Conservation (phyloP, 2,888 invertebrate species). For the Dichetophora obliterata region DNA sequence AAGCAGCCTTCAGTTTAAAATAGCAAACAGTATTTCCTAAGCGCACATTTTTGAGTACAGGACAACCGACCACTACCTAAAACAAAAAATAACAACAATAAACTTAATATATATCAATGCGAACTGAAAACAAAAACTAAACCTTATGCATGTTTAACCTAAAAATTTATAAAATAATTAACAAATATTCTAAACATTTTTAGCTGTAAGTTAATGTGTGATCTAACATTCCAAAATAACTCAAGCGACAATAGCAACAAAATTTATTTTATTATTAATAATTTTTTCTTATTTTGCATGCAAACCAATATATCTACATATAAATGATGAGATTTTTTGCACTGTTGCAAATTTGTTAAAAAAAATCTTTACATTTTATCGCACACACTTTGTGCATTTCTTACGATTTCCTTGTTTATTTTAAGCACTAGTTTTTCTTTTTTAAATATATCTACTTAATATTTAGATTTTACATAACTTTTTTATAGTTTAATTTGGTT, state of each 20-base stretch:
- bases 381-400: neutral
- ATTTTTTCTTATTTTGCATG: neutral
- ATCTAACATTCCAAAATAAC: conserved; percentile 31
- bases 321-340: neutral
- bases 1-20: neutral
- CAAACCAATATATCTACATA: neutral
- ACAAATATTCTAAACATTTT: conserved; percentile 9
- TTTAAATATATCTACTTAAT: neutral
- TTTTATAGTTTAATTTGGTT: neutral
- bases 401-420: neutral
- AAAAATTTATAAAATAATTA: neutral
- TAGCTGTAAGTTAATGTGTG: conserved; percentile 9
- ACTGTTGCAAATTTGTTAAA: too few relatives aligned
- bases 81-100: neutral
- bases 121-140: conserved; percentile 13
- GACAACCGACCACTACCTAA: conserved; percentile 15
- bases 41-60: conserved; percentile 33
- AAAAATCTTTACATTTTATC: too few relatives aligned
- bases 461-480: too few relatives aligned
- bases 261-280: neutral
- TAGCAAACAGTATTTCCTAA: conserved; percentile 39
- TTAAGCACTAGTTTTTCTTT: neutral
- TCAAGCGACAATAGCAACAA: neutral
- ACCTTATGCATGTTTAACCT: neutral
- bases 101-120: neutral